Evolutionary conservation across 2,113 vertebrate species (phyloP).

Genomic region (Saccopteryx leptura): DNA sequence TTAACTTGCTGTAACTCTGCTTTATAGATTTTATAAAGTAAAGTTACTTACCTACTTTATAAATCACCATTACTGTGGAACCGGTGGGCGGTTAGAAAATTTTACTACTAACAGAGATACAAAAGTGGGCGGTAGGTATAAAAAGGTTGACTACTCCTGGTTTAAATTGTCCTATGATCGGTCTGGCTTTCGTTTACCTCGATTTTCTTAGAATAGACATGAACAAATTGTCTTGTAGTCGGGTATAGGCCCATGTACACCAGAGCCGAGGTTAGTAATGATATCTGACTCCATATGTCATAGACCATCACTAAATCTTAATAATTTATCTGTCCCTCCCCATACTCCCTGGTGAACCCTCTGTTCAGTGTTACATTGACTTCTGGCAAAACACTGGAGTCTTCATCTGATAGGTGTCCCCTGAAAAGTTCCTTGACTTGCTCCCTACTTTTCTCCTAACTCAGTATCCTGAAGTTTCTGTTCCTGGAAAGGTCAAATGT

Average conservation of each 20-base stretch:
- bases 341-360: background rate
- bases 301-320: background rate
- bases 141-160: no score
- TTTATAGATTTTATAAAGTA: no score
- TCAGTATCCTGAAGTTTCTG: background rate
- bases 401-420: background rate
- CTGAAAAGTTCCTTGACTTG: background rate
- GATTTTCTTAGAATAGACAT: background rate
- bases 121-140: no score
- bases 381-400: background rate
- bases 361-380: background rate
- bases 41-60: no score
- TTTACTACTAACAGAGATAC: no score
- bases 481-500: background rate
- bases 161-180: background rate
- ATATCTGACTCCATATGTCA: background rate
- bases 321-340: background rate
- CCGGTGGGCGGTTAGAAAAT: no score
- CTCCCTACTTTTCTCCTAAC: background rate
- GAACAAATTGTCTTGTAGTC: background rate
- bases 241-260: background rate
- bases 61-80: no score
- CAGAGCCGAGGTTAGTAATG: background rate
- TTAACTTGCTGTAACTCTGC: no score
- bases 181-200: conserved; percentile 5